Percentiles rank a stretch among this genome's conserved stretches.
phyloP scores from a whole-genome alignment of 64 coral and sea anemone species.

The Orbicella faveolata region DNA sequence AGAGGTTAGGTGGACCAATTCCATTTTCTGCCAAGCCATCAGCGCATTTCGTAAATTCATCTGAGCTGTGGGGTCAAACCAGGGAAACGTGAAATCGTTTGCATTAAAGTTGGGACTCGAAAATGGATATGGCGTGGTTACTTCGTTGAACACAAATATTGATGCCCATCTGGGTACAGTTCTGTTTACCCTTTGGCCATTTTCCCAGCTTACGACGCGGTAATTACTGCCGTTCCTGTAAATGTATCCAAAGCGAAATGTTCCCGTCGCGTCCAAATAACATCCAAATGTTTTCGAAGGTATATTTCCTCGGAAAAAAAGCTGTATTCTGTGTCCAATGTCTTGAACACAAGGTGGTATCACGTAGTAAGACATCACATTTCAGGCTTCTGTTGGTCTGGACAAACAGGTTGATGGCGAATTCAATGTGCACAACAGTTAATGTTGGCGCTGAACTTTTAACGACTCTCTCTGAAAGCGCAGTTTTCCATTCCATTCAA shows the following conservation, averaged over 20 bases:
- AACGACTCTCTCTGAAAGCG: no score
- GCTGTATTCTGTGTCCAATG: not conserved
- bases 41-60: no score
- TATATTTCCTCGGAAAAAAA: not conserved
- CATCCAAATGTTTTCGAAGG: not conserved
- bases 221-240: conserved; percentile 5
- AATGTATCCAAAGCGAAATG: not conserved
- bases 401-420: no score
- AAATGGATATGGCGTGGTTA: not conserved
- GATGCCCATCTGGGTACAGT: not conserved
- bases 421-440: no score
- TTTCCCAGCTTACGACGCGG: not conserved
- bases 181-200: not conserved
- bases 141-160: not conserved
- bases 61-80: not conserved
- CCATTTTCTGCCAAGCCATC: no score
- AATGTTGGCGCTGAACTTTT: no score
- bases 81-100: not conserved
- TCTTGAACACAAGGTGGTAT: not conserved
- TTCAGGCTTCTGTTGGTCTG: no score
- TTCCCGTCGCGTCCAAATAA: not conserved
- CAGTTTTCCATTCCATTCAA: no score
- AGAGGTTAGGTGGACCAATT: no score
- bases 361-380: no score
- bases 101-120: not conserved